A percentile compares a stretch with the other conserved stretches of the same genome.
phyloP scores from a whole-genome alignment of 1,140 invertebrate genomes.

The Eufriesea mexicana region DNA sequence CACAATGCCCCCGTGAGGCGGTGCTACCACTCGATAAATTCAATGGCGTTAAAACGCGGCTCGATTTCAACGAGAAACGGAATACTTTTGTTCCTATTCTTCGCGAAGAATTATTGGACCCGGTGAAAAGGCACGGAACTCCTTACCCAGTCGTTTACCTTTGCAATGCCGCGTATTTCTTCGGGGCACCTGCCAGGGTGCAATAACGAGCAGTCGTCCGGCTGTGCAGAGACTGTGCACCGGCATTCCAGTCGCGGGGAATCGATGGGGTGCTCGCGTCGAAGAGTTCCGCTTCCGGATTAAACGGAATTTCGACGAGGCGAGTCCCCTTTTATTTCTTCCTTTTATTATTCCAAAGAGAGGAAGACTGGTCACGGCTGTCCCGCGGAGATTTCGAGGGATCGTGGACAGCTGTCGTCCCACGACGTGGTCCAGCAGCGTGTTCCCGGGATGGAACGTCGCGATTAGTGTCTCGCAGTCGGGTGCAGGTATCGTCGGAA shows the following conservation, averaged over 20 bases:
- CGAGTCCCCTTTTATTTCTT: no score
- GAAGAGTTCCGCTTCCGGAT: not conserved
- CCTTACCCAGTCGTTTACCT: not conserved
- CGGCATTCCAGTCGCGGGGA: not conserved
- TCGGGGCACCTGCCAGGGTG: not conserved
- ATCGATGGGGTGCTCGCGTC: not conserved
- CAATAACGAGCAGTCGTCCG: slow-evolving; percentile 14
- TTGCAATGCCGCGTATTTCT: slow-evolving; percentile 1
- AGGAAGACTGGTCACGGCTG: not conserved
- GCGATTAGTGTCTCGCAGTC: slow-evolving; percentile 55
- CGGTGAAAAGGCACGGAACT: not conserved
- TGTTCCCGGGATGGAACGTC: not conserved
- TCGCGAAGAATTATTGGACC: not conserved
- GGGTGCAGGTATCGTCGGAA: slow-evolving; percentile 37
- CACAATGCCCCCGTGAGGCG: not conserved
- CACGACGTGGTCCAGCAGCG: slow-evolving; percentile 4
- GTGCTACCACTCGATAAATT: not conserved
- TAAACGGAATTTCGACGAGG: slow-evolving; percentile 6
- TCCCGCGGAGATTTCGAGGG: not conserved
- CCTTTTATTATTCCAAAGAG: not conserved
- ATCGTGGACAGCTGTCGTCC: slow-evolving; percentile 17
- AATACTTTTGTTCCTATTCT: not conserved
- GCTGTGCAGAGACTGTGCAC: no score
- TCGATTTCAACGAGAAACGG: not conserved
- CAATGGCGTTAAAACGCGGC: not conserved